These are phyloP conservation scores for Cephus pygmeus DNA, from an alignment of 2,888 invertebrate genomes.

Conservation along the genomic window DNA sequence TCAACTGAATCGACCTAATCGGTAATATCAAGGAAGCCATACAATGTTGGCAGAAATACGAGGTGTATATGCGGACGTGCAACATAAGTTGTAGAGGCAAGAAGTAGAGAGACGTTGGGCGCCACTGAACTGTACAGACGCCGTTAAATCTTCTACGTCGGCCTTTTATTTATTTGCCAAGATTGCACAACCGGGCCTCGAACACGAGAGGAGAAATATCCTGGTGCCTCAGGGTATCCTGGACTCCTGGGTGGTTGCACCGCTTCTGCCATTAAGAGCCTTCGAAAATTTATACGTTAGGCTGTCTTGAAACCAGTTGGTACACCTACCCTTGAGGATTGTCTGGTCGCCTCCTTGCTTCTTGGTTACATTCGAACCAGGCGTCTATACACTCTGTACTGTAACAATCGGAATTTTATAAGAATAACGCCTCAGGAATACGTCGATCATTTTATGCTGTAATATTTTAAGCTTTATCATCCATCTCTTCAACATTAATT, in stretches of 20 bases:
- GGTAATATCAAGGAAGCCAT: not conserved
- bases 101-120: not conserved
- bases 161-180: not conserved
- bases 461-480: not conserved
- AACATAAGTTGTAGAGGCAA: not conserved
- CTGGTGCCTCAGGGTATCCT: not conserved
- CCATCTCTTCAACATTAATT: not conserved
- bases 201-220: not conserved
- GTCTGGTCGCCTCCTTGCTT: not conserved
- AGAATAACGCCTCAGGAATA: not conserved
- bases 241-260: slow-evolving; percentile 8
- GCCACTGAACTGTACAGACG: slow-evolving; percentile 2
- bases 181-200: slow-evolving; percentile 7
- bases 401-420: not conserved
- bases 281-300: slow-evolving; percentile 1
- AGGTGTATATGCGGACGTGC: not conserved
- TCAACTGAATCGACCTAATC: not conserved
- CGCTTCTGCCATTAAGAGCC: slow-evolving; percentile 3
- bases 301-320: not conserved
- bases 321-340: not conserved
- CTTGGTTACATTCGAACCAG: not conserved
- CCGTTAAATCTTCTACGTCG: not conserved
- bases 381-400: not conserved
- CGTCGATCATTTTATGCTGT: not conserved
- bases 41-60: not conserved